These are phyloP conservation scores for Oophaga pumilio DNA, from an alignment of 2,113 vertebrate genomes.

Conservation along the genomic window DNA sequence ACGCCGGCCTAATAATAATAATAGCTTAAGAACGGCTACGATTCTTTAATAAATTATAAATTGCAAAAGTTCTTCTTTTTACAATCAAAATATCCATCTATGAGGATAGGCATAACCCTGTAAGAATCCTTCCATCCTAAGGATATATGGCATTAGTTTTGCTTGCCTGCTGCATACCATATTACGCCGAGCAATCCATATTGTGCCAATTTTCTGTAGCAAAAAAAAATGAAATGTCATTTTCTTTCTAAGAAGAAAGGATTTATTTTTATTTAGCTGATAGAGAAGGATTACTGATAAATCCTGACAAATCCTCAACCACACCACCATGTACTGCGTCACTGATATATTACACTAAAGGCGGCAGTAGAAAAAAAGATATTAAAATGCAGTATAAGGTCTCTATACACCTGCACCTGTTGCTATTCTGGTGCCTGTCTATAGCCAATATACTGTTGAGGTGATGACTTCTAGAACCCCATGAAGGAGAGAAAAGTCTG, in stretches of 20 bases:
- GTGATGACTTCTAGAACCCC: too few species aligned
- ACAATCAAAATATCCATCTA: too few species aligned
- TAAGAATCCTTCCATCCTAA: background rate
- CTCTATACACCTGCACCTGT: background rate
- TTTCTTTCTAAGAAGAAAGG: conserved; percentile 58
- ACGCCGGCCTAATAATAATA: too few species aligned
- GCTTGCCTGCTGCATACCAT: background rate
- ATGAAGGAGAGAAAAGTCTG: too few species aligned
- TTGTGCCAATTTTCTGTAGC: conserved; percentile 41
- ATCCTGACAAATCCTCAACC: conserved; percentile 55
- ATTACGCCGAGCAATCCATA: background rate
- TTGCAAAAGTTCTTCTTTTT: too few species aligned
- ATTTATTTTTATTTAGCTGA: conserved; percentile 55
- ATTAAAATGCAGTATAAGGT: background rate
- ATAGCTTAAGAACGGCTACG: too few species aligned
- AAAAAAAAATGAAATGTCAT: conserved; percentile 47
- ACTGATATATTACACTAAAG: conserved; percentile 7
- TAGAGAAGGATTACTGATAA: conserved; percentile 47
- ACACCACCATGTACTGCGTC: conserved; percentile 30
- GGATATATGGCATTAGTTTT: background rate
- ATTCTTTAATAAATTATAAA: too few species aligned
- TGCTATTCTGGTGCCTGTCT: background rate
- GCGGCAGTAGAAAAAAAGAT: background rate
- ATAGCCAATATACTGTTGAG: background rate
- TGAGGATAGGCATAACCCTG: too few species aligned